Evolutionary conservation across 2,797 vertebrate species (phyloP).

Genomic region (Miichthys miiuy): DNA sequence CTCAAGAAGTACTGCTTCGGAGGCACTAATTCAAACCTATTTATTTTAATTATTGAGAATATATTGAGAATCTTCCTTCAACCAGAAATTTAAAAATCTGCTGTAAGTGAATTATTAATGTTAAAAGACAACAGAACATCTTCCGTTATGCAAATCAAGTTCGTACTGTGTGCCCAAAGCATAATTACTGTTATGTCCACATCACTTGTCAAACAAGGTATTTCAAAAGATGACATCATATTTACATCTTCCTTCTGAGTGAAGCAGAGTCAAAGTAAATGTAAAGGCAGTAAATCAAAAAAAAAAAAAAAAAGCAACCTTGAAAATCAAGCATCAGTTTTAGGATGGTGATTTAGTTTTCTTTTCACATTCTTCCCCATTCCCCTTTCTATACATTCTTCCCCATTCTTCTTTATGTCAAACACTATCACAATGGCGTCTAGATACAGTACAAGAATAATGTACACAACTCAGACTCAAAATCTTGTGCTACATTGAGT

Average conservation of each 20-base stretch:
- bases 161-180: not conserved
- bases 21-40: not conserved
- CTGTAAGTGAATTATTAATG: conserved; percentile 1
- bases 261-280: not conserved
- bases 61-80: not conserved
- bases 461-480: conserved; percentile 2
- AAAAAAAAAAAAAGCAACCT: not conserved
- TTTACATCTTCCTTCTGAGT: not conserved
- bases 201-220: conserved; percentile 3
- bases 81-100: not conserved
- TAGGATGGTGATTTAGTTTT: not conserved
- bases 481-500: conserved; percentile 10
- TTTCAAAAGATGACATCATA: conserved; percentile 6
- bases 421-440: not conserved
- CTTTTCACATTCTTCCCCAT: not conserved
- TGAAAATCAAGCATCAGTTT: not conserved
- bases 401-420: not conserved
- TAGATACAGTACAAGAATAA: conserved; percentile 13
- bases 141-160: conserved; percentile 13
- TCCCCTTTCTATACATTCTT: not conserved
- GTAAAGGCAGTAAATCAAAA: conserved; percentile 3
- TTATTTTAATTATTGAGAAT: not conserved
- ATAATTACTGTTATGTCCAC: conserved; percentile 10
- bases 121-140: conserved; percentile 13
- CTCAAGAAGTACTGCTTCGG: not conserved